A percentile compares a stretch with the other conserved stretches of the same genome.
Conservation (phyloP, 1,140 invertebrate species). For the Penaeus japonicus region DNA sequence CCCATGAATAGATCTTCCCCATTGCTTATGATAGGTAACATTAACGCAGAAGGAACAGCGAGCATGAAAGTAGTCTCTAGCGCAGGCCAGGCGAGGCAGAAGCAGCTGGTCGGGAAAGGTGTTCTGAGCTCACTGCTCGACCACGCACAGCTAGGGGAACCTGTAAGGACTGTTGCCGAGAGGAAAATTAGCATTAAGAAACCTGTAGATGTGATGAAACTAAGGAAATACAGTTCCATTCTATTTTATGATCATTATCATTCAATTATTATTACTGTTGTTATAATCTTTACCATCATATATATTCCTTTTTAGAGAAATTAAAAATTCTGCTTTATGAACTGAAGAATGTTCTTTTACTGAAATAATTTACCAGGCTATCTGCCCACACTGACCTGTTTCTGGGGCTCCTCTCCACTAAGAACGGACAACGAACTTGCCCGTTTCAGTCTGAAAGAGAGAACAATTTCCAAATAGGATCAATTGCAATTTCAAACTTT, state of each 20-base stretch:
- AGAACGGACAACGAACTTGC: constrained; percentile 73
- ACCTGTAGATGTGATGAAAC: no score
- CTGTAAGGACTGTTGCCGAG: constrained; percentile 2
- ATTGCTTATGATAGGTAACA: no score
- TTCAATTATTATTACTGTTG: neutral
- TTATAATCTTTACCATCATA: neutral
- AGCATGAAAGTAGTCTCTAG: neutral
- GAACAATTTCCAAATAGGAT: neutral
- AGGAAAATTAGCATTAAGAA: neutral
- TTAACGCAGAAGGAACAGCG: neutral
- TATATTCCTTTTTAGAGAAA: neutral
- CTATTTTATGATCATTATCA: neutral
- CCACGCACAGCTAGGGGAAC: constrained; percentile 43
- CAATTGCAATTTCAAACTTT: no score
- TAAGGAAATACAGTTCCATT: no score
- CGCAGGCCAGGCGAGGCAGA: constrained; percentile 18
- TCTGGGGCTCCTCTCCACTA: constrained; percentile 61
- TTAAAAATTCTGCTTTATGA: no score
- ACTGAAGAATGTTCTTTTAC: neutral
- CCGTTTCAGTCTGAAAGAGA: constrained; percentile 71
- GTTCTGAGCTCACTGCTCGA: constrained; percentile 48
- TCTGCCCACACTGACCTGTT: constrained; percentile 28
- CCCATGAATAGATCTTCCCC: neutral
- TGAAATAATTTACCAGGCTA: neutral
- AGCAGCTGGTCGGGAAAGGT: constrained; percentile 48